A percentile compares a stretch with the other conserved stretches of the same genome.
phyloP scores from a whole-genome alignment of 23 tunicate species.

The Trididemnum miniatum region DNA sequence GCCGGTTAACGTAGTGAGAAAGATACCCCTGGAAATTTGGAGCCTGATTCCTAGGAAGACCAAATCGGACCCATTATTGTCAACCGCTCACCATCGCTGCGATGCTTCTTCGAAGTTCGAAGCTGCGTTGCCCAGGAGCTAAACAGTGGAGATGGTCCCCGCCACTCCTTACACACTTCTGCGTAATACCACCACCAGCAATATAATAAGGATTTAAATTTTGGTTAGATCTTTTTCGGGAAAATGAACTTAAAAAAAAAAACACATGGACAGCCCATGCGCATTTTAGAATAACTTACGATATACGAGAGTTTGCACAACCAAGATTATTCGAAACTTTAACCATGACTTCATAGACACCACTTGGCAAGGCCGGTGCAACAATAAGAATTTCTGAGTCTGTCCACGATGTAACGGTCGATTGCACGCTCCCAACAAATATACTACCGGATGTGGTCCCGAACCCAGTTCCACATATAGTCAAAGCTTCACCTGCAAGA shows the following conservation, averaged over 20 bases:
- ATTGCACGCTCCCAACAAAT: not conserved
- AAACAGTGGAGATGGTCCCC: not conserved
- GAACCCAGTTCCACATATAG: conserved; percentile 4
- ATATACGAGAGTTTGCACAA: no score
- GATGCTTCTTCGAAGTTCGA: not conserved
- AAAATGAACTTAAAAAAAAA: no score
- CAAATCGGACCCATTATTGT: not conserved
- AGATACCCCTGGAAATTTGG: no score
- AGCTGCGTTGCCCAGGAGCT: not conserved
- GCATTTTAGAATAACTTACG: no score
- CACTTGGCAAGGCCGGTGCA: not conserved
- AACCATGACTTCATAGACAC: no score
- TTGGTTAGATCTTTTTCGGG: not conserved
- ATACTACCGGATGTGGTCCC: not conserved
- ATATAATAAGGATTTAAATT: no score
- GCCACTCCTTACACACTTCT: not conserved
- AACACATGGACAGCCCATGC: no score
- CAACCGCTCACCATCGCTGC: not conserved
- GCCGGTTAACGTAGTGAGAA: no score
- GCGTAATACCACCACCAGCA: not conserved
- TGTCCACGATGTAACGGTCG: not conserved
- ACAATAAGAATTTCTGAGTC: not conserved
- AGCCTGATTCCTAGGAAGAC: not conserved
- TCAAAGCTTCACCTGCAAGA: conserved; percentile 2
- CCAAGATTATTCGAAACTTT: no score